Evolutionary conservation across 2,888 invertebrate genomes (phyloP).

Genomic region (Chironomus riparius): DNA sequence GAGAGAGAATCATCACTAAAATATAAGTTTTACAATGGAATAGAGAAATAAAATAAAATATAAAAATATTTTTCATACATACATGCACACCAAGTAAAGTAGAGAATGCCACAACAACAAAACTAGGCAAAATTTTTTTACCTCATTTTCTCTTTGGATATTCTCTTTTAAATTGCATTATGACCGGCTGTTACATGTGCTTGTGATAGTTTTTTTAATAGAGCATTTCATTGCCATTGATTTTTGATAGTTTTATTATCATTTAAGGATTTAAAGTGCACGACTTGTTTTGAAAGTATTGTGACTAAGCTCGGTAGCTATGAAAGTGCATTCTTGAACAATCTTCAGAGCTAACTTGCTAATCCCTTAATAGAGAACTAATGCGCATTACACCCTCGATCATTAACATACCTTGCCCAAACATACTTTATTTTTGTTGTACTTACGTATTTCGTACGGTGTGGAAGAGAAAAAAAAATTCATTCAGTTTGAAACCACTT

Average conservation of each 20-base stretch:
- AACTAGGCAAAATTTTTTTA: background rate
- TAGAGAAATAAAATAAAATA: background rate
- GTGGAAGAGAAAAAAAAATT: constrained; percentile 10
- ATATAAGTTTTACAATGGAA: too few species aligned
- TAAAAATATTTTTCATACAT: background rate
- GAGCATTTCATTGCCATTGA: too few species aligned
- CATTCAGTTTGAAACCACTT: background rate
- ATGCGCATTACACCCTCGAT: background rate
- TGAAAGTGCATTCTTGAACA: too few species aligned
- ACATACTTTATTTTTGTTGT: background rate
- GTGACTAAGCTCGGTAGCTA: too few species aligned
- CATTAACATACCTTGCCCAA: background rate
- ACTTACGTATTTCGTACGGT: background rate
- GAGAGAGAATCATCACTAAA: too few species aligned
- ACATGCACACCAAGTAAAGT: background rate
- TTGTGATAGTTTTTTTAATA: too few species aligned
- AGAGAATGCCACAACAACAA: constrained; percentile 1
- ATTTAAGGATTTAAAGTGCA: too few species aligned
- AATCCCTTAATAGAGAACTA: background rate
- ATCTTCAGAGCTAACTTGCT: too few species aligned
- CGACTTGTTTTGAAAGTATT: too few species aligned
- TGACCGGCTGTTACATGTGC: too few species aligned
- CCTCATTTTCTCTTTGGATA: too few species aligned
- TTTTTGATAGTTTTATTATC: too few species aligned
- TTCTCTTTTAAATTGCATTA: background rate